These are phyloP conservation scores for Hippocampus zosterae DNA, from an alignment of 2,113 vertebrate species.

Conservation along the genomic window DNA sequence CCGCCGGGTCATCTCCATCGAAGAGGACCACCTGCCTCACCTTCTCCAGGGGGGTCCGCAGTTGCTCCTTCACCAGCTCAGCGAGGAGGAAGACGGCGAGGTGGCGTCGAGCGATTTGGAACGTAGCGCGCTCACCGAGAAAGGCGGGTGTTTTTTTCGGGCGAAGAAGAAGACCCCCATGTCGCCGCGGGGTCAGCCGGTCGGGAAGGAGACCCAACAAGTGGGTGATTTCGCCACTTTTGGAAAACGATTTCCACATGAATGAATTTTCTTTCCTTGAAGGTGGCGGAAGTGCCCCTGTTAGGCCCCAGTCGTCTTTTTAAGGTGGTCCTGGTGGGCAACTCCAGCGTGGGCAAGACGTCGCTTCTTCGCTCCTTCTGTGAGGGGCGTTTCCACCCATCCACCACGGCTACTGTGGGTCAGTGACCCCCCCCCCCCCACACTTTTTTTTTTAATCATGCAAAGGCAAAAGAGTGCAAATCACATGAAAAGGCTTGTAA, in stretches of 20 bases:
- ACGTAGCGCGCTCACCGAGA: constrained; percentile 6
- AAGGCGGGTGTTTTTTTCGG: constrained; percentile 10
- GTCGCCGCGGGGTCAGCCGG: constrained; percentile 74
- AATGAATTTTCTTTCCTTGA: constrained; percentile 11
- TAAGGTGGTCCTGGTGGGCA: constrained; percentile 88
- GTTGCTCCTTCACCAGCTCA: constrained; percentile 69
- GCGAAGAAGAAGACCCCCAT: constrained; percentile 46
- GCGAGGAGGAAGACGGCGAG: constrained; percentile 67
- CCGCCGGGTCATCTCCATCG: constrained; percentile 90
- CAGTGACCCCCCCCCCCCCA: too few species aligned
- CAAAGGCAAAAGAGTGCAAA: constrained; percentile 9
- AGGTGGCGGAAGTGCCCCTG: constrained; percentile 59
- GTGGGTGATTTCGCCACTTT: constrained; percentile 11
- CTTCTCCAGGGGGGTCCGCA: constrained; percentile 72
- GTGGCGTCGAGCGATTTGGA: constrained; percentile 40
- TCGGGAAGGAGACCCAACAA: constrained; percentile 77
- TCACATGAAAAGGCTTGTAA: constrained; percentile 66
- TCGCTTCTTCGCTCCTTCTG: constrained; percentile 85
- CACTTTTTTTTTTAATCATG: constrained; percentile 10
- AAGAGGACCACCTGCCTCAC: constrained; percentile 88
- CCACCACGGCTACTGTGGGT: constrained; percentile 86
- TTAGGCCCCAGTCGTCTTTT: constrained; percentile 79
- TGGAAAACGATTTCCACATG: neutral
- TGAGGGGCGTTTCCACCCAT: constrained; percentile 76
- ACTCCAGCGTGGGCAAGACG: constrained; percentile 90